These are phyloP conservation scores for Choloepus didactylus DNA, from an alignment of 2,797 vertebrate genomes.

Conservation along the genomic window DNA sequence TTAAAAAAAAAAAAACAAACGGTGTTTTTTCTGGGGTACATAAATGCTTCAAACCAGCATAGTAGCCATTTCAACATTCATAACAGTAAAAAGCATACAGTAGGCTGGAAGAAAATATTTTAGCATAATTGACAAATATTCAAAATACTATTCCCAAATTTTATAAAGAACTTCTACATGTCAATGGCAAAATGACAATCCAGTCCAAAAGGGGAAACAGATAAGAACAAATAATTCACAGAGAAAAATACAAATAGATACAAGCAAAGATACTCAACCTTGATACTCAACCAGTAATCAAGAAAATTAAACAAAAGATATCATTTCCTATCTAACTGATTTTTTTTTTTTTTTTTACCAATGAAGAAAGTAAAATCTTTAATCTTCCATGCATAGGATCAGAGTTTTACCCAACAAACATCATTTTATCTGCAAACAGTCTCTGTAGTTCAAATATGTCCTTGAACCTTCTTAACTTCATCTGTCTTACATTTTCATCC, in stretches of 20 bases:
- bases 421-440: constrained; percentile 48
- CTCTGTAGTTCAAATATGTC: constrained; percentile 47
- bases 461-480: constrained; percentile 27
- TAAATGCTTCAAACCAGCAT: neutral
- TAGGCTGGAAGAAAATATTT: neutral
- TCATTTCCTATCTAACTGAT: neutral
- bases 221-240: neutral
- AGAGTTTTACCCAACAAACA: constrained; percentile 27
- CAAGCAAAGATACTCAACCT: neutral
- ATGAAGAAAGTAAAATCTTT: constrained; percentile 38
- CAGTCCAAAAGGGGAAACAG: neutral
- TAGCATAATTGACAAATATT: neutral
- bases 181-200: neutral
- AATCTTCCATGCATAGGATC: neutral
- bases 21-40: too few relatives aligned
- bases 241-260: neutral
- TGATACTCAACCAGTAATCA: neutral
- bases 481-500: neutral
- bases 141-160: neutral
- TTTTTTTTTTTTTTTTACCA: neutral
- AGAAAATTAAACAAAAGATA: neutral
- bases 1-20: too few relatives aligned
- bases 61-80: neutral
- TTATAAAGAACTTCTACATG: neutral
- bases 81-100: neutral